phyloP scores from a whole-genome alignment of 2,797 vertebrate species.

The Vireo griseus region DNA sequence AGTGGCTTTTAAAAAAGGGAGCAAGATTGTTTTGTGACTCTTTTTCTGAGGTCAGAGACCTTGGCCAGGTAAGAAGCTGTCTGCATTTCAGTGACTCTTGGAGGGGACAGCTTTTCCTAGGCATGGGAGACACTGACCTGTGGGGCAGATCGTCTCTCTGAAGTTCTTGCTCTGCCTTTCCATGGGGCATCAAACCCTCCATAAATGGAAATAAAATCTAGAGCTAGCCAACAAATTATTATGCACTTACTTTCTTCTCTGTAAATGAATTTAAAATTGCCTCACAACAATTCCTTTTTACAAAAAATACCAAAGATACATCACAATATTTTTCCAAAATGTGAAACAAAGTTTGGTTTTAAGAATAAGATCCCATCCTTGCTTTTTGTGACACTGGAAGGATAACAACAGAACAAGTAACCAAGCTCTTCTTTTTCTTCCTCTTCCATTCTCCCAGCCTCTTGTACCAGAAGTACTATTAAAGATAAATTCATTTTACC shows the following conservation, averaged over 20 bases:
- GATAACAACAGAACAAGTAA: not conserved
- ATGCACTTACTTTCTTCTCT: not conserved
- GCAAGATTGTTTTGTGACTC: not conserved
- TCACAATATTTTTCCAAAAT: not conserved
- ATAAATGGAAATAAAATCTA: not conserved
- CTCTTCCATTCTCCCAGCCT: not conserved
- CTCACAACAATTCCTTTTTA: not conserved
- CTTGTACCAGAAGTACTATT: not conserved
- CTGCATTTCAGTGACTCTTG: not conserved
- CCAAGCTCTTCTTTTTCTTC: not conserved
- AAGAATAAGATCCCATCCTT: not conserved
- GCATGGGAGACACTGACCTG: too few relatives aligned
- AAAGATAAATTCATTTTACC: not conserved
- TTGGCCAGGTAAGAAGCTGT: not conserved
- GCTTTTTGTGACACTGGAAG: not conserved
- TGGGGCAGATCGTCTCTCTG: not conserved
- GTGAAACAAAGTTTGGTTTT: not conserved
- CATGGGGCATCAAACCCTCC: not conserved
- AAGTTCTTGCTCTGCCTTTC: not conserved
- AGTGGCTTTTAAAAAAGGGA: not conserved
- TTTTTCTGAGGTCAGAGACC: not conserved
- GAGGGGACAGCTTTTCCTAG: not conserved
- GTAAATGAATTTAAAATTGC: not conserved
- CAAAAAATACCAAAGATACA: not conserved
- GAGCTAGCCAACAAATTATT: not conserved